A percentile compares a stretch with the other conserved stretches of the same genome.
Conservation (phyloP, 2,888 invertebrate species). For the Pemphredon lugubris region DNA sequence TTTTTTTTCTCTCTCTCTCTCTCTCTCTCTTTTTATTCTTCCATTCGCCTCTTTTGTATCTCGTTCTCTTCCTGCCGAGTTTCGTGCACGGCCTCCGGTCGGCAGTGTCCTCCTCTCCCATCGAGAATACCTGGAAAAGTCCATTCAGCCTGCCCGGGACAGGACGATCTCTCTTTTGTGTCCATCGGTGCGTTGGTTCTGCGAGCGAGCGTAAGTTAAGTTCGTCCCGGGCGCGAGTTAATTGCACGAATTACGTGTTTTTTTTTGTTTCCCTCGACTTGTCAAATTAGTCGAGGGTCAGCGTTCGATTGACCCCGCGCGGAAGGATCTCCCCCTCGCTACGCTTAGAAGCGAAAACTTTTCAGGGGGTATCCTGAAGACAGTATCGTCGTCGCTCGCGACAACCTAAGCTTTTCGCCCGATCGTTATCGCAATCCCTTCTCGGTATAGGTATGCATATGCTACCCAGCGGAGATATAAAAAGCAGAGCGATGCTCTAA, state of each 20-base stretch:
- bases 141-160: slow-evolving; percentile 72
- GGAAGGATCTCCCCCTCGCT: too few species aligned
- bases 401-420: too few species aligned
- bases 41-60: background rate
- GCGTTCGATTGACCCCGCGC: too few species aligned
- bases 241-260: slow-evolving; percentile 37
- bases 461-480: too few species aligned
- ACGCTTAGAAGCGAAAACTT: too few species aligned
- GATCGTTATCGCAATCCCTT: too few species aligned
- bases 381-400: too few species aligned
- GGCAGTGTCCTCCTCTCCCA: slow-evolving; percentile 33
- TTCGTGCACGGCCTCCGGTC: too few species aligned
- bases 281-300: too few species aligned
- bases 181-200: slow-evolving; percentile 52
- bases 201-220: slow-evolving; percentile 38
- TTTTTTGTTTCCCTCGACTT: slow-evolving; percentile 20
- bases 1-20: slow-evolving; percentile 42
- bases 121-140: slow-evolving; percentile 68
- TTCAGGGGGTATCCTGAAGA: too few species aligned
- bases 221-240: slow-evolving; percentile 4
- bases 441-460: too few species aligned
- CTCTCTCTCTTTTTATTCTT: background rate
- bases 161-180: slow-evolving; percentile 62
- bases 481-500: too few species aligned
- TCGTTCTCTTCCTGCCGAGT: slow-evolving; percentile 6